Base-by-base conservation (phyloP, 1,140 invertebrate genomes). In the Sitophilus oryzae region DNA sequence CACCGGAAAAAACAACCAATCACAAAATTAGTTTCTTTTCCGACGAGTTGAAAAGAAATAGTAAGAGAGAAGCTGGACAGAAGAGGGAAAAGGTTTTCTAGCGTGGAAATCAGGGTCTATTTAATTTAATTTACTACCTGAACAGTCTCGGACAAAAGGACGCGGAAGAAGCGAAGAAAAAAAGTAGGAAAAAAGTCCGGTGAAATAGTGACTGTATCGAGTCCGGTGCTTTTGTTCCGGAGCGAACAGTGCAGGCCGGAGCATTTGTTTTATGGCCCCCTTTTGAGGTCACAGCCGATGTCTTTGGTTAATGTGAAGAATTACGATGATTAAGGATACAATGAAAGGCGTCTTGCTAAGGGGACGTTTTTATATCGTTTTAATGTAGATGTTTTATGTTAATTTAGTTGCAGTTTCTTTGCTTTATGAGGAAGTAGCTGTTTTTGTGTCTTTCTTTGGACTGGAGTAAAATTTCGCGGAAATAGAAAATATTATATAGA, bases 51-150 rank as follows among this genome's bases (percentile, higher is more conserved):
- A 11, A 30, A 30, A 30, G 25, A 30, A 30, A 30, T 11, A 11
- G 25, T 6, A 30, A 6, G 25, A 11, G 25, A 6, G 25, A 30
- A 30, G 25, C 5, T 6, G 25, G 25, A 11, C 5, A 30, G 25
- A 11, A 11, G 25, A 11, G 25, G 11, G 21, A 15, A 38, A 40
- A 18, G 47, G 47, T 49, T 40, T 49, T 38, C 35, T 30, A 30
- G 47, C 30, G 35, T 38, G 5, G 47, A 35, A 49, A 49, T 49
- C 47, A 49, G 47, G 37, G 16, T 21, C 37, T 20, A 49, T 49
- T 49, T 49, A 49, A 49, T 49, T 49, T 49, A 49, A 49, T 49
- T 40, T 49, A 40, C 47, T 49, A 40, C 30, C 47, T 30, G 30
- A 49, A 49, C 35, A 49, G 35, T 30, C 37, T 47, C 36, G 36